phyloP scores from a whole-genome alignment of 2,797 vertebrate species.

The Melanotaenia trifasciata region DNA sequence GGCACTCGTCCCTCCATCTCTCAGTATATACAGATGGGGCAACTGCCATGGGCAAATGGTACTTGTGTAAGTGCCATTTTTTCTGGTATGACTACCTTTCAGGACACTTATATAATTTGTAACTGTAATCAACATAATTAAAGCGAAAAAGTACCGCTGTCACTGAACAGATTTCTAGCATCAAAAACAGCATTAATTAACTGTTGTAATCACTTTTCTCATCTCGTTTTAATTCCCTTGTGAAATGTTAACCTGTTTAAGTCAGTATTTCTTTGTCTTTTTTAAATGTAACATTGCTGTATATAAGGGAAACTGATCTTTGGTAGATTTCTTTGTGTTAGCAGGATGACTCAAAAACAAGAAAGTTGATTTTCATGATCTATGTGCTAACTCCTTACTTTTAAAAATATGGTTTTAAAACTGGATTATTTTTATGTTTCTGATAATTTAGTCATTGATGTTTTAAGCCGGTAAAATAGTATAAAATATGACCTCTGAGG shows the following conservation, averaged over 20 bases:
- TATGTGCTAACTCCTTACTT: not conserved
- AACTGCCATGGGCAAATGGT: constrained; percentile 5
- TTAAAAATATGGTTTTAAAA: not conserved
- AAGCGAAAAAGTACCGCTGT: not conserved
- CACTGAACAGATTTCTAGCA: constrained; percentile 9
- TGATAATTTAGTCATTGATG: not conserved
- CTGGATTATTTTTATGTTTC: not conserved
- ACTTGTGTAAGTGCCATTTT: constrained; percentile 21
- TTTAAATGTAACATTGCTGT: not conserved
- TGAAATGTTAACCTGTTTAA: not conserved
- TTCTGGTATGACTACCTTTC: constrained; percentile 19
- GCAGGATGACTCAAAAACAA: not conserved
- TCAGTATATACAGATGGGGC: constrained; percentile 21
- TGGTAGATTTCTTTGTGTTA: not conserved
- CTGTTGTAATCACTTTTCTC: constrained; percentile 4
- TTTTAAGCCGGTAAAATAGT: not conserved
- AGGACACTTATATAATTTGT: constrained; percentile 17
- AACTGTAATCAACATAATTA: constrained; percentile 18
- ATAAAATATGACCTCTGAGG: not conserved
- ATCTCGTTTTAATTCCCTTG: not conserved
- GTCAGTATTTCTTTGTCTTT: not conserved
- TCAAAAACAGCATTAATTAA: not conserved
- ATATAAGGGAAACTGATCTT: not conserved
- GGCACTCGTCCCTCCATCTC: constrained; percentile 18
- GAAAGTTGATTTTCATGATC: not conserved